Evolutionary conservation across 2,888 invertebrate species (phyloP), one percentile per base, ranked within the genome.

Genomic region (Magallana nippona): DNA sequence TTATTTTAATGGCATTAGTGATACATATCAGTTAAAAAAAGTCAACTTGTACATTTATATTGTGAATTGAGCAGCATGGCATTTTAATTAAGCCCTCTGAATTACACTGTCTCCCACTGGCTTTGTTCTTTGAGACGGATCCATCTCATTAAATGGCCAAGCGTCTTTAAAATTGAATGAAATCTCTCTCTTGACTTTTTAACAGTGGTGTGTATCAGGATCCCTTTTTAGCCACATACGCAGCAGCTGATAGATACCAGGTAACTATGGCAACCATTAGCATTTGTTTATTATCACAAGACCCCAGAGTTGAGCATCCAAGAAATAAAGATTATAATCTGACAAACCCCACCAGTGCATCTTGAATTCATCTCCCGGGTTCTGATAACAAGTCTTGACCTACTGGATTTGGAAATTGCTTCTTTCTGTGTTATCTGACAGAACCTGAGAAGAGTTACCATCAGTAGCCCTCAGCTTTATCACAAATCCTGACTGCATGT

Each of bases 181-280:
- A 71, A 27, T 27, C 32, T 60, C n/a, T 60, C 60, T 22, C 71
- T 71, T 71, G 71, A 27, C 27, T 71, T 71, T 86, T 85, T 89
- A 94, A 94, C 95, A 96, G 95, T 95, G 97, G 98, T 95, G 97
- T 98, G 91, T 98, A 98, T 96, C 98, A 98, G 96, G 98, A 98
- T 96, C 98, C 98, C 93, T 98, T 98, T 96, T 95, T 98, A 95
- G 90, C 92, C 2, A 88, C 89, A 81, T 90, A 91, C 87, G 91
- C 91, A 79, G 89, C 91, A 83, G 87, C 89, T 85, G 92, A 91
- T 78, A 85, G 93, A 86, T 93, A 93, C 82, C 93, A 93, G 90
- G 92, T 92, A 87, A 84, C 86, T 57, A 80, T 55, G 55, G 55
- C 82, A 44, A 56, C 77, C 32, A 56, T 58, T 80, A 58, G 57